Base-by-base conservation (phyloP, 2,888 invertebrate species). In the Hipparchia sbordonii region DNA sequence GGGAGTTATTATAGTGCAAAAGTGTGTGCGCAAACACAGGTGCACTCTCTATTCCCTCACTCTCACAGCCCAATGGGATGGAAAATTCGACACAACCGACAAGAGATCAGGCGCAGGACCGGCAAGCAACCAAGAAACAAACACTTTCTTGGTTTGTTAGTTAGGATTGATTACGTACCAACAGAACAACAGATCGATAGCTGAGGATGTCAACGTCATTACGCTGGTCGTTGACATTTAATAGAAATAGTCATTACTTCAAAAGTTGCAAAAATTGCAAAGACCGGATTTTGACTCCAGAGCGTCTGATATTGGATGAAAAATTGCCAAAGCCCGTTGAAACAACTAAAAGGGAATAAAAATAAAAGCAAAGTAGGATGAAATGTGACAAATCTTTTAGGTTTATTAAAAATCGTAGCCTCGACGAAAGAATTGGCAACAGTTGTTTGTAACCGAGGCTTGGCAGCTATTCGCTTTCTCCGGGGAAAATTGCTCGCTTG, bases 331-430 rank as follows among this genome's bases (percentile, higher is more conserved):
- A 61, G 56, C 3, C 61, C 48, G 56, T 12, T 69, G 69, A 69
- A 57, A 61, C 51, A 52, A 33, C 69, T 60, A 13, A 69, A 61
- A 6, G 46, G 46, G 33, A 46, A 60, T 59, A 51, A 66, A 71
- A 70, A 57, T 51, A 71, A 66, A 66, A 60, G 48, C 48, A 63
- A 65, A 65, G 51, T 52, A n/a, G 63, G 65, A 71, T 61, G 67
- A 71, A 71, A 72, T 67, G 63, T 74, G 70, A 72, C 74, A 70
- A 74, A 66, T 74, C 69, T 71, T 67, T 66, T 67, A 69, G 73
- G 62, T 71, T 75, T 75, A 73, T 76, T 73, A 74, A 72, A 76
- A 72, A 74, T 74, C 67, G 74, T 73, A 70, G 74, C 72, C 63
- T 73, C 71, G 69, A 67, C 69, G 61, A 73, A 75, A 70, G 70